phyloP scores from a whole-genome alignment of 2,888 invertebrate genomes.

The Meganola albula region DNA sequence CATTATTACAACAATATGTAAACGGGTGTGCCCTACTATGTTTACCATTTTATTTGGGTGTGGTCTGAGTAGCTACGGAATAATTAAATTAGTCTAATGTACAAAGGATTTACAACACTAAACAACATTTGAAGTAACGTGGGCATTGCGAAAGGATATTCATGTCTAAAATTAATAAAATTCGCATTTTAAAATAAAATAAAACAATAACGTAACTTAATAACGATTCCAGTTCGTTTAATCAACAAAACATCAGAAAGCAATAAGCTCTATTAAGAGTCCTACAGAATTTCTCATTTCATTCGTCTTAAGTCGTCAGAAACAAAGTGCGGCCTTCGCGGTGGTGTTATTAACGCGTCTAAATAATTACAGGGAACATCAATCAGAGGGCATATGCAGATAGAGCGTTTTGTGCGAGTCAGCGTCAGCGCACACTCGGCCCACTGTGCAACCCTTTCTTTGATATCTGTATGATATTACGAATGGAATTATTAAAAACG shows the following conservation, averaged over 20 bases:
- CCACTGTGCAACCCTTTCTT: conserved; percentile 74
- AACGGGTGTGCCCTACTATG: conserved; percentile 58
- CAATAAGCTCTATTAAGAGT: conserved; percentile 69
- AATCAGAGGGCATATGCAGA: conserved; percentile 75
- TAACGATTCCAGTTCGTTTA: conserved; percentile 61
- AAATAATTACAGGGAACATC: conserved; percentile 78
- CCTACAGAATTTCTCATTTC: conserved; percentile 75
- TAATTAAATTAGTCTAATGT: conserved; percentile 43
- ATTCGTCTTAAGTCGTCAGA: conserved; percentile 76
- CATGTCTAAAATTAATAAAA: conserved; percentile 43
- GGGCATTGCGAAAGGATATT: conserved; percentile 10
- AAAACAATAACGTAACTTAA: conserved; percentile 40
- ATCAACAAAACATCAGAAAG: conserved; percentile 74
- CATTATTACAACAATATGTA: conserved; percentile 64
- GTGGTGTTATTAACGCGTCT: conserved; percentile 78
- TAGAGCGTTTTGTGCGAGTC: conserved; percentile 75
- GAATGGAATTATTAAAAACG: conserved; percentile 61
- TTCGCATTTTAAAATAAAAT: conserved; percentile 45
- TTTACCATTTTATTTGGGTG: conserved; percentile 62
- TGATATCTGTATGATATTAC: conserved; percentile 73
- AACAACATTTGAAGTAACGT: no score
- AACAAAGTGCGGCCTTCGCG: conserved; percentile 73
- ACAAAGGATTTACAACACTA: conserved; percentile 29
- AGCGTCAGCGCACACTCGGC: conserved; percentile 70
- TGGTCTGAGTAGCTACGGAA: conserved; percentile 47